Conservation (phyloP, 2,888 invertebrate species). For the Heliconius charithonia region DNA sequence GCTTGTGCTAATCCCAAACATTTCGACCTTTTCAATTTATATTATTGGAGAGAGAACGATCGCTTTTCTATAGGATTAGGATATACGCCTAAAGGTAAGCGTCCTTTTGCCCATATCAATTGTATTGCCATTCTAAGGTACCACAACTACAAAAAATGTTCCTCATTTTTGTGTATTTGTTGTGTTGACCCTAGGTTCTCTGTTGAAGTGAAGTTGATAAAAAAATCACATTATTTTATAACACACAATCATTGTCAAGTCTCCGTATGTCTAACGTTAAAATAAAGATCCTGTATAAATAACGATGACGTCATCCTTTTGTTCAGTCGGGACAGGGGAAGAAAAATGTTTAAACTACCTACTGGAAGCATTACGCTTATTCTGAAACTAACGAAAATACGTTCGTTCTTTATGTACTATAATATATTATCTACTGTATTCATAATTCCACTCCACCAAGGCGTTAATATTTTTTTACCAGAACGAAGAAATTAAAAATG, state of each 20-base stretch:
- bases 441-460: background rate
- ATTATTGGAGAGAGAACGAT: background rate
- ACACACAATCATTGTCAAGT: constrained; percentile 36
- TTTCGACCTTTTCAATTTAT: constrained; percentile 1
- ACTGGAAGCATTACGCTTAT: constrained; percentile 42
- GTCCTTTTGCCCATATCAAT: background rate
- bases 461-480: background rate
- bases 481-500: too few species aligned
- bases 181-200: too few species aligned
- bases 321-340: constrained; percentile 32
- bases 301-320: constrained; percentile 42
- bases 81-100: background rate
- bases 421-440: background rate
- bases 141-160: background rate
- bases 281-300: constrained; percentile 39
- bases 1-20: background rate
- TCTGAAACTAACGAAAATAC: constrained; percentile 23
- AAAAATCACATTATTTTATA: too few species aligned
- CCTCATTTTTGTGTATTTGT: too few species aligned
- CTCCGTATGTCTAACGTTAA: constrained; percentile 25
- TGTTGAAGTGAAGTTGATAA: too few species aligned
- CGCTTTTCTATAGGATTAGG: background rate
- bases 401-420: background rate
- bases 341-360: constrained; percentile 46
- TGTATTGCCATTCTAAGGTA: background rate